Evolutionary conservation across 2,113 vertebrate species (phyloP), one percentile per base, ranked within the genome.

Genomic region (Sarotherodon lohbergeri): DNA sequence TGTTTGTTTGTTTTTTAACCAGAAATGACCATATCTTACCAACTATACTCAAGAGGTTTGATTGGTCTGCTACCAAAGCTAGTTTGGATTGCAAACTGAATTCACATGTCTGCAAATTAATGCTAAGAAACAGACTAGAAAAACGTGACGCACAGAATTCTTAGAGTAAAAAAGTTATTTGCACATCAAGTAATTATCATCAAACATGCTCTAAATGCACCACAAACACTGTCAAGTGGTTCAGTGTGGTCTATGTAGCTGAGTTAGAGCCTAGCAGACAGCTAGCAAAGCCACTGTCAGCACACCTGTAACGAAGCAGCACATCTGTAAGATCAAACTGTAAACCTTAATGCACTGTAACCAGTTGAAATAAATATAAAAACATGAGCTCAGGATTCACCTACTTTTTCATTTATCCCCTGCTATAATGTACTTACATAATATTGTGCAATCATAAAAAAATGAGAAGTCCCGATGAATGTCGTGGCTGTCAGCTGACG

Each of bases 91-190:
- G 17, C 32, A 41, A 41, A 19, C 11, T 68, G 63, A 41, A 14
- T 41, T 41, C 36, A 71, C 63, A 3, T 14, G 7, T 71, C 39
- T 71, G 66, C 12, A 16, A 71, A 43, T 71, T 5, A 71, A 71
- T 43, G 41, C 66, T 71, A 71, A 71, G 66, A 41, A 71, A 43
- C 66, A 9, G 39, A 71, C 24, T 24, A 71, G 39, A 71, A 71
- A 24, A 16, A 41, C 0, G 0, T 12, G 39, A 43, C 0, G 13
- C 66, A 46, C 39, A 43, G 39, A 43, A 24, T 71, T 43, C 13
- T 46, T 29, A 48, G 5, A 48, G 4, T 48, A 48, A 48, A 24
- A 19, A 27, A 76, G 39, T 16, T 73, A 46, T 46, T 27, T 1
- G 22, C 8, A 48, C 16, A 43, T 73, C 41, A 76, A 76, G 9